These are phyloP conservation scores for Conopomorpha cramerella DNA, from an alignment of 1,140 invertebrate species.

Conservation along the genomic window DNA sequence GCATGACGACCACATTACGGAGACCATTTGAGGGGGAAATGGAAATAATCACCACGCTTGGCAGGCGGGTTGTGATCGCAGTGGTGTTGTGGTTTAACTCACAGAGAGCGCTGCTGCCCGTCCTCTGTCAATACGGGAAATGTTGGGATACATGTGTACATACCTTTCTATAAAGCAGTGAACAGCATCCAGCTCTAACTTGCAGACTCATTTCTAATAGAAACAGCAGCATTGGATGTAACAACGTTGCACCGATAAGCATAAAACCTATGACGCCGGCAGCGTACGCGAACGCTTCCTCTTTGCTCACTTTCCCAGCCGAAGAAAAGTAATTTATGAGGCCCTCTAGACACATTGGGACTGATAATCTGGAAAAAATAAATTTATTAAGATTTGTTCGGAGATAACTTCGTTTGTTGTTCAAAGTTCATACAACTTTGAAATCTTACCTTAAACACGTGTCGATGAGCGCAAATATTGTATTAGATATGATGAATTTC, in stretches of 20 bases:
- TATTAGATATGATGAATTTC: slow-evolving; percentile 24
- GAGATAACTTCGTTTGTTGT: too few species aligned
- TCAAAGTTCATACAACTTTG: too few species aligned
- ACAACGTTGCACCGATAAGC: slow-evolving; percentile 59
- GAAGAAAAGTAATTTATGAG: slow-evolving; percentile 71
- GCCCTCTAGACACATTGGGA: slow-evolving; percentile 70
- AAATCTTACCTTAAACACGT: slow-evolving; percentile 24
- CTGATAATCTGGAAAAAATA: slow-evolving; percentile 64
- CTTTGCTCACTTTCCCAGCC: slow-evolving; percentile 36
- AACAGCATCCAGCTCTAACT: slow-evolving; percentile 76
- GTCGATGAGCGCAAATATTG: slow-evolving; percentile 23
- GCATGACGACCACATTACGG: too few species aligned
- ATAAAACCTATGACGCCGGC: slow-evolving; percentile 66
- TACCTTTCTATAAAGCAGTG: slow-evolving; percentile 84
- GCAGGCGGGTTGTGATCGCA: too few species aligned
- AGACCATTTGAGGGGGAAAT: too few species aligned
- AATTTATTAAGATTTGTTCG: slow-evolving; percentile 1
- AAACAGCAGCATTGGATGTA: slow-evolving; percentile 80
- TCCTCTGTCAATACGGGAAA: too few species aligned
- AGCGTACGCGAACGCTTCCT: slow-evolving; percentile 71
- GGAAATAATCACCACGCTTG: too few species aligned
- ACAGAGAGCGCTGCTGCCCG: too few species aligned
- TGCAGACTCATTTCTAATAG: slow-evolving; percentile 75
- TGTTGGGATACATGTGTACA: too few species aligned
- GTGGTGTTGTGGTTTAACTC: too few species aligned